These are phyloP conservation scores for Laupala kohalensis DNA, from an alignment of 1,140 invertebrate species.

Conservation along the genomic window DNA sequence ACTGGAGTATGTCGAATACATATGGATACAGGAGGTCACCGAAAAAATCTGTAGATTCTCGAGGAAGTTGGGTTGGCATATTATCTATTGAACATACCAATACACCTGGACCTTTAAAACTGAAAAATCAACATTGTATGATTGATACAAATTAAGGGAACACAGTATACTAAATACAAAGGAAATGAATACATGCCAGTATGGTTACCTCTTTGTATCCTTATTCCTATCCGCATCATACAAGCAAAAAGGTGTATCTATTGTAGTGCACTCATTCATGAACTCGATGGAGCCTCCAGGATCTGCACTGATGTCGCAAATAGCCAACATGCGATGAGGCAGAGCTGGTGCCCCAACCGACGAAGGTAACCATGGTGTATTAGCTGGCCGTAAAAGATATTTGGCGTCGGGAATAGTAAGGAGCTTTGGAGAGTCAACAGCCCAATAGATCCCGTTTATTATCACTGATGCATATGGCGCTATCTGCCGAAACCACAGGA, in stretches of 20 bases:
- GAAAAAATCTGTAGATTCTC: conserved; percentile 95
- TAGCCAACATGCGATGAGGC: conserved; percentile 77
- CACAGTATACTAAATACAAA: background rate
- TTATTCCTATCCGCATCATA: conserved; percentile 98
- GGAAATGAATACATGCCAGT: background rate
- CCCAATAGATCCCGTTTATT: conserved; percentile 98
- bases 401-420: conserved; percentile 97
- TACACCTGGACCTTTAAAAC: conserved; percentile 91
- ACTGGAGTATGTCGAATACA: conserved; percentile 78
- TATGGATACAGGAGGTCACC: conserved; percentile 86
- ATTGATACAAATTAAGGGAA: background rate
- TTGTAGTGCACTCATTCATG: conserved; percentile 99
- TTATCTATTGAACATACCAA: conserved; percentile 98
- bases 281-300: conserved; percentile 98
- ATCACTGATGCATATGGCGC: conserved; percentile 95
- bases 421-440: conserved; percentile 86
- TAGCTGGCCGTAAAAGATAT: conserved; percentile 69
- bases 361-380: conserved; percentile 85
- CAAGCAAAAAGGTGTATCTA: conserved; percentile 95
- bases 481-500: too few relatives aligned
- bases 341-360: conserved; percentile 71
- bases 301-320: conserved; percentile 98
- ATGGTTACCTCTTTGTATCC: conserved; percentile 72
- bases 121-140: conserved; percentile 22
- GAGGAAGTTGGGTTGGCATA: conserved; percentile 97